Percentiles rank a stretch among this genome's conserved stretches.
Conservation (phyloP, 2,888 invertebrate genomes). For the Andrena bucephala region DNA sequence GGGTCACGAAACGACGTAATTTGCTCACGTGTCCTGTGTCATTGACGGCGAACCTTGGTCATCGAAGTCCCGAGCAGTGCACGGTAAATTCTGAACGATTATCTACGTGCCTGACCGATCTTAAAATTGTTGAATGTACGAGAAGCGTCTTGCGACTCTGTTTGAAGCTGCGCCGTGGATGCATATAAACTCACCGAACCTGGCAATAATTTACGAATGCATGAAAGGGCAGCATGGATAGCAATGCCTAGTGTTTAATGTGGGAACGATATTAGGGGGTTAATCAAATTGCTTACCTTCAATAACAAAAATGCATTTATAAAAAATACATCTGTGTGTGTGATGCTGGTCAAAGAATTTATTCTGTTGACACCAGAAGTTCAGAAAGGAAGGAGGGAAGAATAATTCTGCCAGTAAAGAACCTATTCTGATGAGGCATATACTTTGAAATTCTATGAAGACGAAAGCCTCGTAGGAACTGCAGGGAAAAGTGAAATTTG, state of each 20-base stretch:
- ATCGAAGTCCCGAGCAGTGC: constrained; percentile 61
- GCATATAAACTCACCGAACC: background rate
- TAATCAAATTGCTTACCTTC: no score
- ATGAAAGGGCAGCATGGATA: no score
- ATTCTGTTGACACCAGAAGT: no score
- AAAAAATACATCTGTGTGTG: no score
- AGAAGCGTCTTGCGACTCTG: constrained; percentile 2
- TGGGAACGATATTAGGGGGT: no score
- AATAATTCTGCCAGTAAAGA: no score
- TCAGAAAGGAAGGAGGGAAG: no score
- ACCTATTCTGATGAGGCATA: no score
- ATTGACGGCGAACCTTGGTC: constrained; percentile 55
- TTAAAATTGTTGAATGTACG: constrained; percentile 49
- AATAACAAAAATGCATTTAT: no score
- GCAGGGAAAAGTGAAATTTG: background rate
- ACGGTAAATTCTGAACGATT: constrained; percentile 70
- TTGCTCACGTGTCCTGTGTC: constrained; percentile 67
- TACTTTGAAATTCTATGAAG: background rate
- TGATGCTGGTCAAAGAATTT: no score
- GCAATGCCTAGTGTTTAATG: no score
- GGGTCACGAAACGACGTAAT: constrained; percentile 68
- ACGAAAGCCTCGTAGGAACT: background rate
- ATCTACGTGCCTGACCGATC: constrained; percentile 65
- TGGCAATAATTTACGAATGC: background rate
- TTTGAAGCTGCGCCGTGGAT: constrained; percentile 6